Conservation (phyloP, 2,113 vertebrate species). For the Calidris pugnax region DNA sequence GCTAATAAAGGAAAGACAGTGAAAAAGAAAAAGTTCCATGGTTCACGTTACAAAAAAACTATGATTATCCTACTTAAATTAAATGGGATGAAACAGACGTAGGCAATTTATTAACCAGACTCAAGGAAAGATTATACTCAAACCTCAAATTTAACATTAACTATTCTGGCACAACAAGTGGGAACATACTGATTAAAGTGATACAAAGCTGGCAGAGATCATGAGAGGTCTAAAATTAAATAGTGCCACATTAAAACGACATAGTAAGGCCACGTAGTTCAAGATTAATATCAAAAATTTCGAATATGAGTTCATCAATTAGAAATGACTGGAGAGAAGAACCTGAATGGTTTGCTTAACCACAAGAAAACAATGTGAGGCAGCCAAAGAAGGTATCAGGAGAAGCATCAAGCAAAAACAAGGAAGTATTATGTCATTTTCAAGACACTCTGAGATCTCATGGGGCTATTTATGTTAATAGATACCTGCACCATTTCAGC, state of each 20-base stretch:
- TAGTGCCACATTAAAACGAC: neutral
- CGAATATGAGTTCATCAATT: neutral
- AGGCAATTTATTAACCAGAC: neutral
- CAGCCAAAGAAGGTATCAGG: neutral
- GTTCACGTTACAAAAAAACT: neutral
- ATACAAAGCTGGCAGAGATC: neutral
- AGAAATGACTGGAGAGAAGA: neutral
- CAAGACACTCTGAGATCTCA: neutral
- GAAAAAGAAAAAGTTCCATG: neutral
- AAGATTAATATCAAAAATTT: neutral
- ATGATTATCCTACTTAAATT: neutral
- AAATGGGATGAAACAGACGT: neutral
- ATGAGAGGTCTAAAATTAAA: neutral
- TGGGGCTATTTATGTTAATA: neutral
- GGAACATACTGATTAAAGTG: neutral
- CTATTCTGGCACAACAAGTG: neutral
- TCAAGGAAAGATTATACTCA: neutral
- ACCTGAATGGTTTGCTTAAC: neutral
- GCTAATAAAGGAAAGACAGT: neutral
- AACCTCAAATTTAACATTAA: neutral
- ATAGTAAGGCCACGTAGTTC: neutral
- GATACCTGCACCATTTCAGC: neutral
- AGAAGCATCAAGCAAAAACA: neutral
- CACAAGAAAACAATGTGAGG: neutral
- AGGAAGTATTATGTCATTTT: neutral